Base-by-base conservation (phyloP, 92 coral and sea anemone species). In the Scolanthus callimorphus region DNA sequence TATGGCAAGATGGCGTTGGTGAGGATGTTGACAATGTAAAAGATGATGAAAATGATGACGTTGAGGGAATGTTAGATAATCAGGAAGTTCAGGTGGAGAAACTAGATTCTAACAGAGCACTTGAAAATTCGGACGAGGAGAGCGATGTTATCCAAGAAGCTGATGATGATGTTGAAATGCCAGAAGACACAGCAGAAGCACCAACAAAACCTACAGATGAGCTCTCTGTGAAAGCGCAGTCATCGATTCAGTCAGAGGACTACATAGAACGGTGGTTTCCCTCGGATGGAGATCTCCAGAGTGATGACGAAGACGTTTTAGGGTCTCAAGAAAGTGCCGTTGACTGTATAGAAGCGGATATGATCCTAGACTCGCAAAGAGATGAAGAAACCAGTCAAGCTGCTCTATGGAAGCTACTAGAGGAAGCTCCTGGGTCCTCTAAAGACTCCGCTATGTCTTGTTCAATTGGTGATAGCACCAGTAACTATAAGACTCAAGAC, bases 281-380 rank as follows among this genome's bases (percentile, higher is more conserved):
- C 13, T 20, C 25, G 49, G 65, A 59, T 53, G 64, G 11, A 31
- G 38, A 62, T 21, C 41, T 38, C 31, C 19, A 25, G 27, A 47
- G n/a, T 3, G 34, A 63, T 23, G 43, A 38, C 30, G 57, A 59
- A 19, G 30, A 39, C 2, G 25, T 77, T 0, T 27, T 58, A 26
- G 57, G 49, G 43, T 62, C 69, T n/a, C 78, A 68, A 26, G 78
- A 69, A 20, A 70, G 63, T 62, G 82, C 64, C 22, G 27, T 75
- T 22, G 65, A 57, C 28, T 46, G 59, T 28, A 41, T 74, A 6
- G 83, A 68, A 43, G 88, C 60, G 24, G 82, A 74, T 30, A 57
- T 70, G 1, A 15, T 34, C 41, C 6, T 34, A 15, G 79, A 41
- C 15, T 34, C 41, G 6, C 41, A 34, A 15, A 15, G 6, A 15